These are phyloP conservation scores for Volucella inanis DNA, from an alignment of 2,888 invertebrate species.

Conservation along the genomic window DNA sequence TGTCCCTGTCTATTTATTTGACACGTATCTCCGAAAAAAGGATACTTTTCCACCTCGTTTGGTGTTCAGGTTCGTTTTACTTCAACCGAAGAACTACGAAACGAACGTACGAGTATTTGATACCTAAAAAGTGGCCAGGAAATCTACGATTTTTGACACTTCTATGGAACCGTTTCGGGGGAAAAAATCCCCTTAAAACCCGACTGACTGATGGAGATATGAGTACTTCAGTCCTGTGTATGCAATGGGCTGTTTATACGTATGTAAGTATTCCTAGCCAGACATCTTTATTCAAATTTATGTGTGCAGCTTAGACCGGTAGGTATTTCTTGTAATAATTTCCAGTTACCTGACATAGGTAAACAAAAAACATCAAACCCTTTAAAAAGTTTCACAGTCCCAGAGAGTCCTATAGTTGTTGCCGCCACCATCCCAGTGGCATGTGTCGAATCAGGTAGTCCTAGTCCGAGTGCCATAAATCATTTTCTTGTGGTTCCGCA, in stretches of 20 bases:
- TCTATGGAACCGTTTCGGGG: not conserved
- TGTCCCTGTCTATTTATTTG: slow-evolving; percentile 2
- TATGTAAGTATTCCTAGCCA: slow-evolving; percentile 1
- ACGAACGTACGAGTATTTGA: slow-evolving; percentile 11
- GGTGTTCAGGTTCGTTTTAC: slow-evolving; percentile 39
- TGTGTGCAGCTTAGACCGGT: slow-evolving; percentile 41
- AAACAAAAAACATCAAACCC: slow-evolving; percentile 42
- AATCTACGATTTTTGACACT: slow-evolving; percentile 54
- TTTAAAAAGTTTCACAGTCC: slow-evolving; percentile 8
- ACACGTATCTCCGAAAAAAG: slow-evolving; percentile 42
- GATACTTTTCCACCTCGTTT: slow-evolving; percentile 66
- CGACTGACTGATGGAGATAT: slow-evolving; percentile 48
- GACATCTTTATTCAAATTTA: slow-evolving; percentile 70
- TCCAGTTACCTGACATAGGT: slow-evolving; percentile 58
- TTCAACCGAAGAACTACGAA: not conserved
- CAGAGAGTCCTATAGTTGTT: not conserved
- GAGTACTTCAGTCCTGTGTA: slow-evolving; percentile 1
- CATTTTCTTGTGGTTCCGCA: slow-evolving; percentile 72
- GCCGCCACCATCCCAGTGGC: not conserved
- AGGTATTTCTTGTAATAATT: slow-evolving; percentile 54
- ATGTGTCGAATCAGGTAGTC: slow-evolving; percentile 39
- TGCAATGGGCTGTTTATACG: not conserved
- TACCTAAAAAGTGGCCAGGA: slow-evolving; percentile 49
- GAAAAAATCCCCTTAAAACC: slow-evolving; percentile 35
- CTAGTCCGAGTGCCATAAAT: slow-evolving; percentile 67